Evolutionary conservation across 2,888 invertebrate species (phyloP).

Genomic region (Matsumyia berberina): DNA sequence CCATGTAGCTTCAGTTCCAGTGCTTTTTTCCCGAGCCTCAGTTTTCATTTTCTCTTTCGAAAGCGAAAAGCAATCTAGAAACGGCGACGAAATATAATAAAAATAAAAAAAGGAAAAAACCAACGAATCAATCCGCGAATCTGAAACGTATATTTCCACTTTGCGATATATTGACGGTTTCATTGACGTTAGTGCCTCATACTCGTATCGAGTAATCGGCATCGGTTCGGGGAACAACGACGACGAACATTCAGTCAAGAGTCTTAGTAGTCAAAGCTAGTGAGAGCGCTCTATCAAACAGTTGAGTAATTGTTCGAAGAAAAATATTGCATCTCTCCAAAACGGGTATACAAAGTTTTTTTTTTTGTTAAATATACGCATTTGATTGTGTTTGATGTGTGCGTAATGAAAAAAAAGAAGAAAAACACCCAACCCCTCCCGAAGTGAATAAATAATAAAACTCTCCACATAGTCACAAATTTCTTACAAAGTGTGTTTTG

Average conservation of each 20-base stretch:
- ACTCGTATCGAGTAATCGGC: conserved; percentile 30
- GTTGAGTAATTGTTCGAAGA: conserved; percentile 2
- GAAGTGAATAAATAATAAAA: no score
- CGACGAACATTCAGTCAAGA: conserved; percentile 23
- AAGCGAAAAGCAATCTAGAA: no score
- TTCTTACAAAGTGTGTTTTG: no score
- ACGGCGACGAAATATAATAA: no score
- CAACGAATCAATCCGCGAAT: neutral
- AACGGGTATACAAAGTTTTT: neutral
- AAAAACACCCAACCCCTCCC: no score
- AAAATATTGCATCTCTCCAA: no score
- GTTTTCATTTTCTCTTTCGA: neutral
- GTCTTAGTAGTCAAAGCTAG: neutral
- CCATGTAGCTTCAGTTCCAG: no score
- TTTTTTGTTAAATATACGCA: no score
- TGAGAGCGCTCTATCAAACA: neutral
- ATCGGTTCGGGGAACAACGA: no score
- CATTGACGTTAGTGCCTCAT: conserved; percentile 22
- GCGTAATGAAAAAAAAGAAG: neutral
- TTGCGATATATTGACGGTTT: conserved; percentile 24
- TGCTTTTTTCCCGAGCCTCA: no score
- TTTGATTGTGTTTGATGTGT: no score
- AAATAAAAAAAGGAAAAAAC: neutral
- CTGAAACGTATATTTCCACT: conserved; percentile 6
- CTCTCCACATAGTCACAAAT: no score